Conservation (phyloP, 2,888 invertebrate genomes). For the Eutolmus rufibarbis region DNA sequence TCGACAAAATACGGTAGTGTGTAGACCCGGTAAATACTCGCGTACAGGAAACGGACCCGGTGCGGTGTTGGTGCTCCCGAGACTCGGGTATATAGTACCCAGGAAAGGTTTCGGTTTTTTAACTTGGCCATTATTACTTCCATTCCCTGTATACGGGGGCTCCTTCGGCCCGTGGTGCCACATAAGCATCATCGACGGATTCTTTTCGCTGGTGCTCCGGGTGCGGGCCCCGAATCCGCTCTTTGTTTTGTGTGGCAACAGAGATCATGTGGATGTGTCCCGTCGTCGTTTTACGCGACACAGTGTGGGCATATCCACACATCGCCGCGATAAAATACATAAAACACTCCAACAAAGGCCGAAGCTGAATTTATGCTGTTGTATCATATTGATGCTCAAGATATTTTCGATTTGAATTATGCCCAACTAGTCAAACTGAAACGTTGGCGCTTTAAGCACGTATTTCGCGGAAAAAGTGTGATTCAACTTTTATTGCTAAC, state of each 20-base stretch:
- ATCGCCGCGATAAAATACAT: constrained; percentile 37
- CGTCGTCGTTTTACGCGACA: not conserved
- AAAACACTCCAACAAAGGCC: constrained; percentile 45
- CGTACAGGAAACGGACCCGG: not conserved
- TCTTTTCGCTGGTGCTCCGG: not conserved
- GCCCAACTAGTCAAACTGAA: constrained; percentile 64
- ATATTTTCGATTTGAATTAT: constrained; percentile 62
- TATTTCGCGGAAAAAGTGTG: constrained; percentile 58
- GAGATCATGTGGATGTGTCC: not conserved
- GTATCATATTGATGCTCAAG: constrained; percentile 47
- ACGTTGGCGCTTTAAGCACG: constrained; percentile 65
- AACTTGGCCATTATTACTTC: constrained; percentile 31
- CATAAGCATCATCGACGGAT: constrained; percentile 23
- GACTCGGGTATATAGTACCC: not conserved
- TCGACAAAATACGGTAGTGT: not conserved
- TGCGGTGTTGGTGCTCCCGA: not conserved
- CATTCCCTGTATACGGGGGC: constrained; percentile 3
- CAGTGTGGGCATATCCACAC: not conserved
- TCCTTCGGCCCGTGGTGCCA: not conserved
- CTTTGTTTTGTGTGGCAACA: constrained; percentile 11
- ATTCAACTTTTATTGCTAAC: constrained; percentile 30
- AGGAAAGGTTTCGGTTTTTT: constrained; percentile 18
- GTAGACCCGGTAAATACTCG: not conserved
- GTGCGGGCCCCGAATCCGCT: not conserved
- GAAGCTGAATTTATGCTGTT: constrained; percentile 39